Conservation (phyloP, 35 echinoderm and acorn worm genomes). For the Heliocidaris tuberculata region DNA sequence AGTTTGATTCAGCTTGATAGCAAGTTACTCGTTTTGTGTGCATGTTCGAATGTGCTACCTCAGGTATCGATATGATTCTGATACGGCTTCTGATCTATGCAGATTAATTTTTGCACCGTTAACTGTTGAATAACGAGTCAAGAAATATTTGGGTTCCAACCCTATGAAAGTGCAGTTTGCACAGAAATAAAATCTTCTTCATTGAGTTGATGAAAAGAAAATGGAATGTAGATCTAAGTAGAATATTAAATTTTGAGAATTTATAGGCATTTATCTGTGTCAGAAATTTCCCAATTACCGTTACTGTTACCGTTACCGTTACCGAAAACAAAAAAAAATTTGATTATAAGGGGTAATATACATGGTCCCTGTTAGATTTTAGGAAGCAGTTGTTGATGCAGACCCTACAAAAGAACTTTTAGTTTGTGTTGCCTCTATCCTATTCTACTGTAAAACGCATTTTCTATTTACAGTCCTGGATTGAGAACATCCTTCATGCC, state of each 20-base stretch:
- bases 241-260: not conserved
- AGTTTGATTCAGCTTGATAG: not conserved
- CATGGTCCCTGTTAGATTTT: no score
- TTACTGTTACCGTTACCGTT: no score
- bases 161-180: not conserved
- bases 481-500: constrained; percentile 86
- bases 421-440: not conserved
- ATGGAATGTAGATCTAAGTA: not conserved
- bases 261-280: not conserved
- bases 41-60: no score
- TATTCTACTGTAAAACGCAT: not conserved
- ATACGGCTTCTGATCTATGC: no score
- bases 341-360: no score
- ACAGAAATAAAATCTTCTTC: not conserved
- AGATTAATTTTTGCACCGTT: not conserved
- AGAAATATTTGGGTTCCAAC: not conserved
- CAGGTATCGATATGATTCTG: no score
- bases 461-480: constrained; percentile 69
- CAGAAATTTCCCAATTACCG: not conserved
- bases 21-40: no score
- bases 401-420: not conserved
- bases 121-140: not conserved
- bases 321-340: no score
- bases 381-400: no score
- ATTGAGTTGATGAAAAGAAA: not conserved